Evolutionary conservation across 2,113 vertebrate genomes (phyloP).

Genomic region (Apodemus speciosus): DNA sequence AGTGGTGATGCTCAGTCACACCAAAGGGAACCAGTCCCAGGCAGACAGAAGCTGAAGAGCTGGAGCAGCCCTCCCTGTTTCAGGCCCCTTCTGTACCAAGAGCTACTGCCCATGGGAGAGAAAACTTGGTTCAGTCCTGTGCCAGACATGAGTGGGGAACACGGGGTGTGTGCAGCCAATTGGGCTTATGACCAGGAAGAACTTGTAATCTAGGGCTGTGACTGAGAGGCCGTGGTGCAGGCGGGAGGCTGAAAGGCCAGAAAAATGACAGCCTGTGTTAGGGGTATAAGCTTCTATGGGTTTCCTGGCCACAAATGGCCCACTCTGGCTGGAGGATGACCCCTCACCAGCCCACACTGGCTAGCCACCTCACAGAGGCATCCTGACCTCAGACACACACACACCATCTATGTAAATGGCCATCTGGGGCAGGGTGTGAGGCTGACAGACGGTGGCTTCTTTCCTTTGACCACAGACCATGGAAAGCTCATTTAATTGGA

Average conservation of each 20-base stretch:
- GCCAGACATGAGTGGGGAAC: background rate
- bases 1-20: background rate
- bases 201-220: background rate
- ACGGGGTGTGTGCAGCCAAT: background rate
- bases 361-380: conserved; percentile 48
- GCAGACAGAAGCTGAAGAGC: background rate
- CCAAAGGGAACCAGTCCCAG: background rate
- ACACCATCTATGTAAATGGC: background rate
- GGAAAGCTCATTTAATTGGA: background rate
- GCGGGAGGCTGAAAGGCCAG: background rate
- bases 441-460: background rate
- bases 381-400: conserved; percentile 42
- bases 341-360: conserved; percentile 54
- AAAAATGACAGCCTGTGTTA: background rate
- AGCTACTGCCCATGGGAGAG: background rate
- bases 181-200: background rate
- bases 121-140: background rate
- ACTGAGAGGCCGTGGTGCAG: conserved; percentile 7
- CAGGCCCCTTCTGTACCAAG: background rate
- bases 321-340: conserved; percentile 59
- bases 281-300: conserved; percentile 15
- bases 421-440: background rate
- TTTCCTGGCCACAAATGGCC: conserved; percentile 62
- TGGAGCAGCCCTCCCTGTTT: background rate
- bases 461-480: background rate